These are phyloP conservation scores for Pseudomyrmex gracilis DNA, from an alignment of 1,140 invertebrate species.

Conservation along the genomic window DNA sequence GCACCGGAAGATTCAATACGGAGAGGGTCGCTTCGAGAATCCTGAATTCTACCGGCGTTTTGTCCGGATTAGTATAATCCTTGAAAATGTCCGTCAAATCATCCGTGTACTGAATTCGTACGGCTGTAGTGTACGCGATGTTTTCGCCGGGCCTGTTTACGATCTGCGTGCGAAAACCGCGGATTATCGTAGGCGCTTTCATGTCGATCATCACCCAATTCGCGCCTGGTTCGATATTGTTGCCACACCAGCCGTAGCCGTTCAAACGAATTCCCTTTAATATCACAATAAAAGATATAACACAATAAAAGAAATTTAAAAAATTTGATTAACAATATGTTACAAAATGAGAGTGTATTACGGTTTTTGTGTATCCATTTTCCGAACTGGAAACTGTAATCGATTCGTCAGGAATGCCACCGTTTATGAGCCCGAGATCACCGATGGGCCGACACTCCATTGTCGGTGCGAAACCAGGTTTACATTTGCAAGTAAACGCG, in stretches of 20 bases:
- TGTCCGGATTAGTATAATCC: constrained; percentile 96
- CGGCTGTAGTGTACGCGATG: constrained; percentile 94
- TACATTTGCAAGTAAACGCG: constrained; percentile 96
- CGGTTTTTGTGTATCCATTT: constrained; percentile 92
- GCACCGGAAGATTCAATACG: constrained; percentile 94
- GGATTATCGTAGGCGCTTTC: constrained; percentile 94
- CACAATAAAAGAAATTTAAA: neutral
- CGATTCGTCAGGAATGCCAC: constrained; percentile 95
- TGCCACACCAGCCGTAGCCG: constrained; percentile 95
- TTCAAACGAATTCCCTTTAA: constrained; percentile 91
- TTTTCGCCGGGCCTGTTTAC: constrained; percentile 92
- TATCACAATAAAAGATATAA: neutral
- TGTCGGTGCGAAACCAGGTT: constrained; percentile 93
- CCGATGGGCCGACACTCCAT: constrained; percentile 95
- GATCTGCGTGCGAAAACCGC: constrained; percentile 95
- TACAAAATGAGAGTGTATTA: constrained; percentile 79
- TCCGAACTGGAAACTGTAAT: constrained; percentile 94
- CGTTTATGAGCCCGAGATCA: constrained; percentile 95
- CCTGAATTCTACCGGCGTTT: constrained; percentile 96
- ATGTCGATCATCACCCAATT: constrained; percentile 96
- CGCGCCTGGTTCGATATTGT: constrained; percentile 90
- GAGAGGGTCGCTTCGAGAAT: constrained; percentile 95
- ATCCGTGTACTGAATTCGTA: constrained; percentile 94
- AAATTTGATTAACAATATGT: neutral
- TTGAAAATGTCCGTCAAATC: constrained; percentile 95